Evolutionary conservation across 2,113 vertebrate genomes (phyloP), one percentile per base, ranked within the genome.

Genomic region (Agapornis roseicollis): DNA sequence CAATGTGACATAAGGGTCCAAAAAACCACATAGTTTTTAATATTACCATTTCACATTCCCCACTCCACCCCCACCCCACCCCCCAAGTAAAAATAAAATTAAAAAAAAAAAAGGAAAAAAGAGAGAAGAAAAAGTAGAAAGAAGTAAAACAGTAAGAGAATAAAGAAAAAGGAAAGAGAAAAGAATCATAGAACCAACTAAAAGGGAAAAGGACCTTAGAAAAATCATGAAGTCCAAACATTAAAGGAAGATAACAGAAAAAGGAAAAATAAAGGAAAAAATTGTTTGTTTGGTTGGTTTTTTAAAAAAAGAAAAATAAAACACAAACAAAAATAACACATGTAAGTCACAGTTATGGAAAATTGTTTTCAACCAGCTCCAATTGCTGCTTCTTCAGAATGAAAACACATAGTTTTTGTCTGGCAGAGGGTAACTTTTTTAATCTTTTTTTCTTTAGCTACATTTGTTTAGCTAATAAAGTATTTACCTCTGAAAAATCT

Each of bases 11-110:
- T 42, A 55, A 52, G 1, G 4, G 33, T 47, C 10, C 7, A 78
- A 77, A 84, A 74, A 61, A 11, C 9, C 25, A 61, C 12, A 4
- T 1, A 22, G 29, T 6, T n/a, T 87, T 89, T 85, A 70, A 53
- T 44, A 44, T 1, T 12, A 24, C 2, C 11, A 49, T 15, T 79
- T 70, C 29, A 17, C 9, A 17, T 12, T 37, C 17, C 2, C 4
- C 2, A 63, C 0, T 9, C 5, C 1, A 2, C 6, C 2, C 9
- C 5, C 6, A 2, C 9, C 5, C 9, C 39, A 9, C 41, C 41
- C 1, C 1, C 3, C 3, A 2, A 33, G 13, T 16, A 8, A 82
- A 96, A 56, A 50, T 2, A 9, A 25, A 61, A 42, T 19, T 4
- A 17, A 42, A 44, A 27, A 15, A 29, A 27, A 42, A n/a, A n/a